Evolutionary conservation across 2,888 invertebrate species (phyloP).

Genomic region (Hesperia comma): DNA sequence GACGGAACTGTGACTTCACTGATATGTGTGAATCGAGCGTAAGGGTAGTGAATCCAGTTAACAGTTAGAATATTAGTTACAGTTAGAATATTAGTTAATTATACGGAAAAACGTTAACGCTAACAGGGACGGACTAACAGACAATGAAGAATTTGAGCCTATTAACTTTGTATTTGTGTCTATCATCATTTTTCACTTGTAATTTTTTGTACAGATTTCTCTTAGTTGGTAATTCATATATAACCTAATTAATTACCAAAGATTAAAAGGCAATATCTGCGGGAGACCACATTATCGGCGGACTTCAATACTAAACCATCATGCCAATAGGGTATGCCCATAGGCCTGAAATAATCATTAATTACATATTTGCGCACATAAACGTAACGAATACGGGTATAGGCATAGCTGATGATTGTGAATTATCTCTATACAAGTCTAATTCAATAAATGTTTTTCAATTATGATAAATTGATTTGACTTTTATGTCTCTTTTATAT

Average conservation of each 20-base stretch:
- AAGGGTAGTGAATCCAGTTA: too few relatives aligned
- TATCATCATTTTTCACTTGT: too few relatives aligned
- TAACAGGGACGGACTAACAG: too few relatives aligned
- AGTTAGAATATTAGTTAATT: too few relatives aligned
- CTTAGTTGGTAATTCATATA: neutral
- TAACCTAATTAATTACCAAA: too few relatives aligned
- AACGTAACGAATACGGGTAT: slow-evolving; percentile 21
- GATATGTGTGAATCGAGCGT: too few relatives aligned
- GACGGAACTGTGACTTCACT: too few relatives aligned
- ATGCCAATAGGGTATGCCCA: slow-evolving; percentile 7
- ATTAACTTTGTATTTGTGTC: too few relatives aligned
- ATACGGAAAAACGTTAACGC: too few relatives aligned
- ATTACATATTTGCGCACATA: slow-evolving; percentile 24
- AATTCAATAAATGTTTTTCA: slow-evolving; percentile 24
- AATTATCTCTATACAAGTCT: slow-evolving; percentile 12
- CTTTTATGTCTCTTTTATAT: slow-evolving; percentile 22
- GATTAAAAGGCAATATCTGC: neutral
- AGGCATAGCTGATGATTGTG: slow-evolving; percentile 10
- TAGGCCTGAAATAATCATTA: slow-evolving; percentile 24
- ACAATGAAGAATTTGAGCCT: too few relatives aligned
- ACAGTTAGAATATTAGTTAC: too few relatives aligned
- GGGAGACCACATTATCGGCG: slow-evolving; percentile 6
- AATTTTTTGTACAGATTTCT: neutral
- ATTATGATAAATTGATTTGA: slow-evolving; percentile 28
- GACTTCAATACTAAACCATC: slow-evolving; percentile 7